Conservation (phyloP, 2,113 vertebrate genomes). For the Zosterops pallidus region DNA sequence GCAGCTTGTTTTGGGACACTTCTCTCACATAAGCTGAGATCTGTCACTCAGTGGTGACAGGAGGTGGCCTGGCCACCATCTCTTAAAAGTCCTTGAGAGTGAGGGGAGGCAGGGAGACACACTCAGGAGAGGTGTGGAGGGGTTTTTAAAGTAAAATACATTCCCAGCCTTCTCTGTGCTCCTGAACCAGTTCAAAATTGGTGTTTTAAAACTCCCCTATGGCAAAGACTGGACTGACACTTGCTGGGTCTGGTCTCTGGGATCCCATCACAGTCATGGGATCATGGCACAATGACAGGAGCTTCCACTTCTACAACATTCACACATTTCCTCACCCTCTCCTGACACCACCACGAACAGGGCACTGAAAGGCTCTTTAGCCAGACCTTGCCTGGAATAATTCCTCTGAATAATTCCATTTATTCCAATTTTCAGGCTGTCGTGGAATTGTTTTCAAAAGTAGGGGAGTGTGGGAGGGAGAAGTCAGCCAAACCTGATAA, state of each 20-base stretch:
- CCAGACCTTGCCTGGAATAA: background rate
- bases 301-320: background rate
- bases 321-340: background rate
- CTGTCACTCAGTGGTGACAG: slow-evolving; percentile 11
- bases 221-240: background rate
- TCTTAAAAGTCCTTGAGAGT: background rate
- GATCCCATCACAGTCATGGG: background rate
- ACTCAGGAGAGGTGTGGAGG: background rate
- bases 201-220: background rate
- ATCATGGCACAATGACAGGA: background rate
- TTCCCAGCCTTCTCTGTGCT: background rate
- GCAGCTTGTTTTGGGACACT: background rate
- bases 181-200: background rate
- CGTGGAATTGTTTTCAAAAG: background rate
- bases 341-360: background rate
- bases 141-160: background rate
- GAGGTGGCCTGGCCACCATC: background rate
- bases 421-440: slow-evolving; percentile 29
- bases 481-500: slow-evolving; percentile 37
- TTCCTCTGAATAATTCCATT: slow-evolving; percentile 41
- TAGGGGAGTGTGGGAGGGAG: background rate
- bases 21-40: background rate
- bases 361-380: background rate
- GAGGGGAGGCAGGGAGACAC: background rate
- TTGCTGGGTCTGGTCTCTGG: background rate